Evolutionary conservation across 1,140 invertebrate species (phyloP).

Genomic region (Belonocnema kinseyi): DNA sequence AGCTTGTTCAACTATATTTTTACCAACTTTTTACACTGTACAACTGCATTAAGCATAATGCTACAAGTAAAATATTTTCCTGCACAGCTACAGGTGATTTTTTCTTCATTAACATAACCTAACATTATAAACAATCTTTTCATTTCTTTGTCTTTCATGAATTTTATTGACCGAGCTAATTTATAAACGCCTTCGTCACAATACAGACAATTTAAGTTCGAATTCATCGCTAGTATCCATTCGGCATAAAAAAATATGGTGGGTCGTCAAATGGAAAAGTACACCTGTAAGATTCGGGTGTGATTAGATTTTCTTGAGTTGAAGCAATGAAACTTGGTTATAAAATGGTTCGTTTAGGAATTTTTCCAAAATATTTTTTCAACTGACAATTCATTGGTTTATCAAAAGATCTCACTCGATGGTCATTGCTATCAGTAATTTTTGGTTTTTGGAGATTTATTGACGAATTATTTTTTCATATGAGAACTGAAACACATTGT

Average conservation of each 20-base stretch:
- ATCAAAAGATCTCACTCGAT: not conserved
- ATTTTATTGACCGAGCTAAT: slow-evolving; percentile 34
- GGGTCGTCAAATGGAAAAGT: slow-evolving; percentile 17
- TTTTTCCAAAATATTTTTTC: not conserved
- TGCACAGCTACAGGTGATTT: slow-evolving; percentile 16
- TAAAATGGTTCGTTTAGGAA: slow-evolving; percentile 2
- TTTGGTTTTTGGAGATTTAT: not conserved
- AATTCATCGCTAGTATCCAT: too few relatives aligned
- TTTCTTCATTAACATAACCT: slow-evolving; percentile 30
- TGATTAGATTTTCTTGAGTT: not conserved
- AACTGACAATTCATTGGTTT: slow-evolving; percentile 32
- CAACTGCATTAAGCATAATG: slow-evolving; percentile 17
- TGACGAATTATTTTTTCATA: slow-evolving; percentile 25
- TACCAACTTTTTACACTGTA: slow-evolving; percentile 32
- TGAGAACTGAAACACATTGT: slow-evolving; percentile 41
- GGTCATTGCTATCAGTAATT: not conserved
- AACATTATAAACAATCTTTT: slow-evolving; percentile 21
- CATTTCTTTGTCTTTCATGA: slow-evolving; percentile 2
- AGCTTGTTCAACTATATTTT: slow-evolving; percentile 29
- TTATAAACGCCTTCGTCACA: slow-evolving; percentile 43
- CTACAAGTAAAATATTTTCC: slow-evolving; percentile 35
- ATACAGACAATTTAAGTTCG: too few relatives aligned
- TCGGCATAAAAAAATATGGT: slow-evolving; percentile 30
- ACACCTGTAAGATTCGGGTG: not conserved
- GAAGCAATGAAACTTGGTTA: not conserved